These are phyloP conservation scores for Drosophila parabipectinata DNA, from an alignment of 1,140 invertebrate species.

Conservation along the genomic window DNA sequence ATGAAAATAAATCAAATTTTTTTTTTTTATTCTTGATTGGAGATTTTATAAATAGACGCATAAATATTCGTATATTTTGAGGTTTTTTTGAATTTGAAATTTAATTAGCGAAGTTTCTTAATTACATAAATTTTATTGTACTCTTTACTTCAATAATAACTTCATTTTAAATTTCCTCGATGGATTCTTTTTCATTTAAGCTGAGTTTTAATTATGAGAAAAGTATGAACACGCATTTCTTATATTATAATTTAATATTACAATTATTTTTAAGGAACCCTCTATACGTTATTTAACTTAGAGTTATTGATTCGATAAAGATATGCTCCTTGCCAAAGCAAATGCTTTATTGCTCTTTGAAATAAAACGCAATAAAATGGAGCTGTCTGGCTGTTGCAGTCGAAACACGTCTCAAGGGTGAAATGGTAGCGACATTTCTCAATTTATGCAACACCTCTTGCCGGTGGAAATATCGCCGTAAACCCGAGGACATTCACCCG, in stretches of 20 bases:
- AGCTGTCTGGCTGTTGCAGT: conserved; percentile 14
- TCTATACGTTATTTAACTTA: background rate
- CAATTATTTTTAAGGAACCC: background rate
- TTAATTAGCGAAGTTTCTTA: too few relatives aligned
- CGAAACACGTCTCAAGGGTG: conserved; percentile 28
- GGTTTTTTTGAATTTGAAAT: too few relatives aligned
- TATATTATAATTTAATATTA: too few relatives aligned
- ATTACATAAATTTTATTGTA: too few relatives aligned
- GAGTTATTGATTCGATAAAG: background rate
- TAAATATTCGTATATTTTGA: background rate
- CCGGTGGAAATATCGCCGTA: conserved; percentile 17
- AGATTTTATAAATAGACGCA: background rate
- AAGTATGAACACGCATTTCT: too few relatives aligned
- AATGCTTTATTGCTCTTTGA: background rate
- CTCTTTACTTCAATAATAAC: too few relatives aligned
- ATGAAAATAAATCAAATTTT: conserved; percentile 13
- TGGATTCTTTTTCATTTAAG: too few relatives aligned
- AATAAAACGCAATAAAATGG: background rate
- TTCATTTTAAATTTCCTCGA: too few relatives aligned
- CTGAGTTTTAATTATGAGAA: too few relatives aligned
- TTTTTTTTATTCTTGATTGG: background rate
- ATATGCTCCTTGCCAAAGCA: background rate
- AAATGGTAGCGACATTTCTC: conserved; percentile 37
- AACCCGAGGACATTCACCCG: conserved; percentile 32
- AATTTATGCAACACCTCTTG: conserved; percentile 48